These are phyloP conservation scores for Odontophorus gujanensis DNA, from an alignment of 2,113 vertebrate genomes.

Conservation along the genomic window DNA sequence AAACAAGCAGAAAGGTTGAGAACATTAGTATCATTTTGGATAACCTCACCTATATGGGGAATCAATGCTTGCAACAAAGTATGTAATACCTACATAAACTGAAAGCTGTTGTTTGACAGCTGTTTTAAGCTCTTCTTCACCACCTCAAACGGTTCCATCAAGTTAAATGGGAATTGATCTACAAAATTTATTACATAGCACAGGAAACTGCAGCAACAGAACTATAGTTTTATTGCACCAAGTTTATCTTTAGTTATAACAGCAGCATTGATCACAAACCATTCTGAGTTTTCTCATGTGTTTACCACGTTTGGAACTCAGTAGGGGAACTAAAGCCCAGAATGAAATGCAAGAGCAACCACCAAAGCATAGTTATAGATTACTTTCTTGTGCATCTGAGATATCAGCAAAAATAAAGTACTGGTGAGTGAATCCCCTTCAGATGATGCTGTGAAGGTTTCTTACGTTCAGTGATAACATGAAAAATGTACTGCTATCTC, in stretches of 20 bases:
- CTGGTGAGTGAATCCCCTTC: not conserved
- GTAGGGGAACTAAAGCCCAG: not conserved
- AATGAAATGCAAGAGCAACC: not conserved
- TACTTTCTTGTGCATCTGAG: not conserved
- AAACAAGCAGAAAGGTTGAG: not conserved
- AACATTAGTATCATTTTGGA: not conserved
- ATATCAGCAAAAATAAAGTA: not conserved
- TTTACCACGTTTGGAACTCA: not conserved
- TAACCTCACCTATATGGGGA: not conserved
- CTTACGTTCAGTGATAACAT: not conserved
- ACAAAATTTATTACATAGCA: rapidly evolving
- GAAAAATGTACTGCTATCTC: not conserved
- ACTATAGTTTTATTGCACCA: not conserved
- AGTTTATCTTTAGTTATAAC: not conserved
- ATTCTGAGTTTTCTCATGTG: not conserved
- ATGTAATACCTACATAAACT: not conserved
- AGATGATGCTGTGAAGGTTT: not conserved
- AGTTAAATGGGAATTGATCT: not conserved
- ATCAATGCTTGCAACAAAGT: not conserved
- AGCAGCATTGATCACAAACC: not conserved
- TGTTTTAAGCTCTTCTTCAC: not conserved
- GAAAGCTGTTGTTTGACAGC: not conserved
- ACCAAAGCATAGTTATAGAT: not conserved
- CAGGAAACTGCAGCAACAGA: not conserved
- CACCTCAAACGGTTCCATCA: not conserved